A percentile compares a stretch with the other conserved stretches of the same genome.
Conservation (phyloP, 2,888 invertebrate species). For the Spodoptera exigua region DNA sequence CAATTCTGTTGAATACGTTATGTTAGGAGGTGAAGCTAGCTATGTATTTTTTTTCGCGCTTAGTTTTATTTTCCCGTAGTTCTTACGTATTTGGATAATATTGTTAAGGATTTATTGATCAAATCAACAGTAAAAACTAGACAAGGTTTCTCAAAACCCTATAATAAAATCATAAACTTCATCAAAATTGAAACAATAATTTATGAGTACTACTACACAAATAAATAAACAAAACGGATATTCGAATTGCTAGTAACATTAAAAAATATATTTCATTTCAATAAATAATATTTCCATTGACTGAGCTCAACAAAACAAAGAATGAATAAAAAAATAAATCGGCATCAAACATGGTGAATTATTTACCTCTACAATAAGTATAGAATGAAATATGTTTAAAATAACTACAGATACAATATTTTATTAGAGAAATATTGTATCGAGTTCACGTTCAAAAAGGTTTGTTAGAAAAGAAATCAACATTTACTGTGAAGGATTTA, state of each 20-base stretch:
- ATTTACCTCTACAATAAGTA: too few relatives aligned
- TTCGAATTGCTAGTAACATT: too few relatives aligned
- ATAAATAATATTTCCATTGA: too few relatives aligned
- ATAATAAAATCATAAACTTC: too few relatives aligned
- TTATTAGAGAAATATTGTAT: constrained; percentile 34
- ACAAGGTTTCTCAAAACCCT: too few relatives aligned
- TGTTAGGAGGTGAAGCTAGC: constrained; percentile 55
- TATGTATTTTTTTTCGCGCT: constrained; percentile 38
- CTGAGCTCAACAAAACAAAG: background rate
- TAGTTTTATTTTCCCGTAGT: constrained; percentile 29
- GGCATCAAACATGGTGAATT: too few relatives aligned
- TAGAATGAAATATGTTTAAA: too few relatives aligned
- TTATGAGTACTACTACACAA: too few relatives aligned
- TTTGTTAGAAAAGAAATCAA: constrained; percentile 26
- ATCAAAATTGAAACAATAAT: too few relatives aligned
- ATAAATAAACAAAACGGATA: too few relatives aligned
- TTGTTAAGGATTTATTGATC: constrained; percentile 26
- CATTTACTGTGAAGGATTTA: constrained; percentile 34
- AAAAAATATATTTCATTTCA: too few relatives aligned
- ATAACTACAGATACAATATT: constrained; percentile 17
- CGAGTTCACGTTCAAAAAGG: constrained; percentile 25
- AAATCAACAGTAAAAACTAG: constrained; percentile 25
- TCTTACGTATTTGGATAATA: background rate
- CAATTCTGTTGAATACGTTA: constrained; percentile 66
- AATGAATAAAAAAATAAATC: constrained; percentile 8